Evolutionary conservation across 2,888 invertebrate genomes (phyloP).

Genomic region (Phaonia tiefii): DNA sequence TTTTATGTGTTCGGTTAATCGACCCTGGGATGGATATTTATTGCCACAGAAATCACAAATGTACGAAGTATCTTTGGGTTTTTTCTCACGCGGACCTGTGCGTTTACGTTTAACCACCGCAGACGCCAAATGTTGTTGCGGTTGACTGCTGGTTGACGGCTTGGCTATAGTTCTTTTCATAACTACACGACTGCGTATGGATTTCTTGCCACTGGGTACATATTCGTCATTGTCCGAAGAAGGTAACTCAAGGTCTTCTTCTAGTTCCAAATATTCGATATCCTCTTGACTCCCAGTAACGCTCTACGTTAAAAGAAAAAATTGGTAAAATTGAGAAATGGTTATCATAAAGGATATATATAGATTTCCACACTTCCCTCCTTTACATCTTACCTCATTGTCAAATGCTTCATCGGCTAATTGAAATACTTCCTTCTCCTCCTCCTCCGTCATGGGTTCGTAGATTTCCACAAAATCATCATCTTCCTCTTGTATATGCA

Average conservation of each 20-base stretch:
- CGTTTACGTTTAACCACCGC: conserved; percentile 68
- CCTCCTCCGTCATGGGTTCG: conserved; percentile 73
- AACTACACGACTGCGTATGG: conserved; percentile 20
- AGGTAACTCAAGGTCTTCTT: conserved; percentile 67
- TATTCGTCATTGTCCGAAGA: conserved; percentile 74
- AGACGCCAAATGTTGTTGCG: too few relatives aligned
- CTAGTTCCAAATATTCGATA: conserved; percentile 75
- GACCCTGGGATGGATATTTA: conserved; percentile 78
- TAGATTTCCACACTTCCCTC: not conserved
- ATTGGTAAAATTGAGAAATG: not conserved
- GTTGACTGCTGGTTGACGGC: conserved; percentile 68
- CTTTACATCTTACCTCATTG: conserved; percentile 43
- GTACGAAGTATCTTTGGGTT: conserved; percentile 73
- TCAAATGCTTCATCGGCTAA: conserved; percentile 58
- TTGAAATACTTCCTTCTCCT: conserved; percentile 68
- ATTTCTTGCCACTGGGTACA: conserved; percentile 63
- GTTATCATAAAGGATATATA: not conserved
- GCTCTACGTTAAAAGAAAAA: conserved; percentile 43
- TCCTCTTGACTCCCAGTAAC: conserved; percentile 67
- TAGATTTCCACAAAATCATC: conserved; percentile 75
- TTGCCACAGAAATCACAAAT: conserved; percentile 80
- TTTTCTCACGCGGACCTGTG: conserved; percentile 64
- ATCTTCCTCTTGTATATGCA: conserved; percentile 70
- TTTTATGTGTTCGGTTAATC: conserved; percentile 79
- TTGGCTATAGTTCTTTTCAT: conserved; percentile 61